Evolutionary conservation across 2,888 invertebrate genomes (phyloP).

Genomic region (Atrina japonica): DNA sequence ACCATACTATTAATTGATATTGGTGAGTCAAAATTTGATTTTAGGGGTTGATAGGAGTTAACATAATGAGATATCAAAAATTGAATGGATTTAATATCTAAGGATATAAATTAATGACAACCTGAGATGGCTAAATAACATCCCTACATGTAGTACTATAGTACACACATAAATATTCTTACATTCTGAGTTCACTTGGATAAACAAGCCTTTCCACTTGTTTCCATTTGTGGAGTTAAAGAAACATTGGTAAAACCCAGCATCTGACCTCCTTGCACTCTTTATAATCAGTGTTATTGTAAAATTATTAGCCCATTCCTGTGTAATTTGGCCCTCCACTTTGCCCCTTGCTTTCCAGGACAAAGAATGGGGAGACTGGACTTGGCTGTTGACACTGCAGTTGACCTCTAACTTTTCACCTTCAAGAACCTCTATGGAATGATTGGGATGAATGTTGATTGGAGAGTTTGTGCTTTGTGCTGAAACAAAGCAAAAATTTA

Average conservation of each 20-base stretch:
- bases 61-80: no score
- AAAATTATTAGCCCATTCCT: slow-evolving; percentile 26
- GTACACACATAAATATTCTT: no score
- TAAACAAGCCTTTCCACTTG: slow-evolving; percentile 17
- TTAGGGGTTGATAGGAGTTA: no score
- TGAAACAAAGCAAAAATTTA: no score
- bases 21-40: no score
- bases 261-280: slow-evolving; percentile 27
- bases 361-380: slow-evolving; percentile 13
- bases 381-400: slow-evolving; percentile 29
- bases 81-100: not conserved
- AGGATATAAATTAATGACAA: not conserved
- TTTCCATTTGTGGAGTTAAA: slow-evolving; percentile 28
- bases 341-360: slow-evolving; percentile 33
- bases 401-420: slow-evolving; percentile 37
- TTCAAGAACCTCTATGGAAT: slow-evolving; percentile 28
- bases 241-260: slow-evolving; percentile 43
- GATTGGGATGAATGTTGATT: slow-evolving; percentile 15
- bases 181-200: slow-evolving; percentile 37
- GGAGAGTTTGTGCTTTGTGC: slow-evolving; percentile 9
- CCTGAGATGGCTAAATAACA: no score
- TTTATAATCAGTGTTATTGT: slow-evolving; percentile 33
- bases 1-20: no score
- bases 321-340: slow-evolving; percentile 20
- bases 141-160: no score